These are phyloP conservation scores for Corythaeola cristata DNA, from an alignment of 2,113 vertebrate genomes.

Conservation along the genomic window DNA sequence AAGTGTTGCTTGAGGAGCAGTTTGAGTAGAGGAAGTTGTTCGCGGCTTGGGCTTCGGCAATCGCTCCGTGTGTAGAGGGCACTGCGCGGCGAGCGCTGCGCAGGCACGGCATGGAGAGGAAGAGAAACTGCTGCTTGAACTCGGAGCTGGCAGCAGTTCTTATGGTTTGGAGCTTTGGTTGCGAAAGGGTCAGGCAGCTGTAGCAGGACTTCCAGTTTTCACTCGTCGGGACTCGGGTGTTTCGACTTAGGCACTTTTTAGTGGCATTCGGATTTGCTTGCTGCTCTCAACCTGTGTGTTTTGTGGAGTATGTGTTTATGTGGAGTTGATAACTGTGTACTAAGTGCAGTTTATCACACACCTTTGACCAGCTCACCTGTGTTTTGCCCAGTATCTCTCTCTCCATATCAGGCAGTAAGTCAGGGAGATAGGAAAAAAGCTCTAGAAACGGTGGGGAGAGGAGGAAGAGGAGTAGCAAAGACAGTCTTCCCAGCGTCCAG, in stretches of 20 bases:
- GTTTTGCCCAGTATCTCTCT: background rate
- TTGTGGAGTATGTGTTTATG: background rate
- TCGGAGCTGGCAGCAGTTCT: background rate
- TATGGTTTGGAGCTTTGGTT: background rate
- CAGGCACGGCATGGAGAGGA: rapidly evolving
- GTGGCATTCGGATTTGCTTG: background rate
- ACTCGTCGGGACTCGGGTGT: background rate
- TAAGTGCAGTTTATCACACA: background rate
- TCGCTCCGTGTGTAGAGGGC: background rate
- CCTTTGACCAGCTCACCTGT: background rate
- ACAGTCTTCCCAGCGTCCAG: background rate
- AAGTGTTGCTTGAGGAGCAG: slow-evolving; percentile 4
- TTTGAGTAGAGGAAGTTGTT: slow-evolving; percentile 29
- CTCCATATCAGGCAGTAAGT: background rate
- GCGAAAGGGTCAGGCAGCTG: background rate
- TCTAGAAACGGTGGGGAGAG: background rate
- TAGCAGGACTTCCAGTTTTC: background rate
- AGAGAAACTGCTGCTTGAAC: background rate
- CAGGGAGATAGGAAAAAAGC: background rate
- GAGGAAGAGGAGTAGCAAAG: background rate
- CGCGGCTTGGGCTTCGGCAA: background rate
- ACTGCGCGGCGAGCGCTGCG: background rate
- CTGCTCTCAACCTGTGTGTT: background rate
- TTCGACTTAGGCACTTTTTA: rapidly evolving
- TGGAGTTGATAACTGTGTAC: background rate